Evolutionary conservation across 2,113 vertebrate species (phyloP).

Genomic region (Sylvia atricapilla): DNA sequence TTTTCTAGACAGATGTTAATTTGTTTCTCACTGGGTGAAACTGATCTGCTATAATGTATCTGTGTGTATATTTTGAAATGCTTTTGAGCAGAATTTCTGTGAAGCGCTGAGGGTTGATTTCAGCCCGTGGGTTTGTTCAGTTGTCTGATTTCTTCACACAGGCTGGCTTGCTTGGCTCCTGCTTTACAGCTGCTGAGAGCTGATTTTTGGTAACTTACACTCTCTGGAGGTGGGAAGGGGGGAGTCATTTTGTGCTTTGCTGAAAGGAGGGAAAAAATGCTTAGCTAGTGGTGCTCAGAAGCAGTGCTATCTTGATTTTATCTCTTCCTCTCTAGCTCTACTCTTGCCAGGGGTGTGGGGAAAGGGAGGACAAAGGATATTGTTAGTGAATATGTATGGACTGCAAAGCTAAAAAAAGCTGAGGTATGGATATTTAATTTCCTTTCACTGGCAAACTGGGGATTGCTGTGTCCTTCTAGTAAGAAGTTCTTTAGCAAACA

Average conservation of each 20-base stretch:
- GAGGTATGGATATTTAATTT: neutral
- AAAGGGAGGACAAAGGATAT: neutral
- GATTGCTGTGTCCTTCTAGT: neutral
- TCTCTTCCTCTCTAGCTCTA: neutral
- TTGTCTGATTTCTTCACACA: neutral
- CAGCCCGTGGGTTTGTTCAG: neutral
- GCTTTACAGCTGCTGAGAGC: neutral
- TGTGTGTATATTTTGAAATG: neutral
- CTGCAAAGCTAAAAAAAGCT: neutral
- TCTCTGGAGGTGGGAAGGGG: fast-evolving
- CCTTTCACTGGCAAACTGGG: neutral
- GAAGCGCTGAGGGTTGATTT: neutral
- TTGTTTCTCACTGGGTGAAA: slow-evolving; percentile 48
- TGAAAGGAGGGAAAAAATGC: neutral
- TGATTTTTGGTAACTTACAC: neutral
- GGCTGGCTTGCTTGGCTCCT: neutral
- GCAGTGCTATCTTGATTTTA: neutral
- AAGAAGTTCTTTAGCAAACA: neutral
- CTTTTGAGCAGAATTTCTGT: neutral
- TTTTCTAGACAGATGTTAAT: slow-evolving; percentile 61
- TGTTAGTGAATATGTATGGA: fast-evolving
- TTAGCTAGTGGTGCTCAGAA: neutral
- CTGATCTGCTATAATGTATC: neutral
- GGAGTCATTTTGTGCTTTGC: neutral
- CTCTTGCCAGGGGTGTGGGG: neutral